Evolutionary conservation across 2,113 vertebrate genomes (phyloP), one percentile per base, ranked within the genome.

Genomic region (Platycercus adscitus): DNA sequence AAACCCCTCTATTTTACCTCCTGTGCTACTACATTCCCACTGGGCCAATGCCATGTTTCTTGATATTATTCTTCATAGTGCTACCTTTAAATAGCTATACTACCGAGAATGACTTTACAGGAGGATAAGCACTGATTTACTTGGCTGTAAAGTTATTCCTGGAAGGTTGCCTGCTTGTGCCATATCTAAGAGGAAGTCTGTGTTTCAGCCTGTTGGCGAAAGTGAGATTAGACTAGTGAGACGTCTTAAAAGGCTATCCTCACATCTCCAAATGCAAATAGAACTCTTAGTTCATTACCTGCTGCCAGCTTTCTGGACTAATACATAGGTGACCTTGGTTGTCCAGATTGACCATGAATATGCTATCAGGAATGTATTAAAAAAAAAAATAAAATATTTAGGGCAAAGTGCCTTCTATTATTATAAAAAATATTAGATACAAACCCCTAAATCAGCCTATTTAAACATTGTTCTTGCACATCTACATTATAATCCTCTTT

Each of bases 1-100:
- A 97, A 97, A 95, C 65, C 76, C 93, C 73, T 96, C 60, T 88
- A 52, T 96, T 97, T 97, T 97, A 63, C 92, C 95, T 95, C 83
- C 83, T 91, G 29, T 87, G 83, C 80, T 94, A 17, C 93, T 93
- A 73, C 5, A 70, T 94, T 97, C 96, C 94, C 94, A 58, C 1
- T 53, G 91, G 95, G 71, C 24, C 80, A 95, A 72, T 95, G 50
- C 37, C 64, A 35, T 85, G 44, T 91, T 97, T 96, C 68, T 95
- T 93, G 50, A 79, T 93, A 95, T 87, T 96, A 88, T 92, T 97
- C 93, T 97, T 90, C 18, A 6, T 93, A 1, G 0, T 55, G 39
- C 53, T 82, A 61, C 88, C 88, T 95, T 88, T 96, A 95, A 97
- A 96, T 78, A 95, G 86, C 60, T 93, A 78, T 95, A 63, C 91